Evolutionary conservation across 2,888 invertebrate genomes (phyloP).

Genomic region (Chrysodeixis includens): DNA sequence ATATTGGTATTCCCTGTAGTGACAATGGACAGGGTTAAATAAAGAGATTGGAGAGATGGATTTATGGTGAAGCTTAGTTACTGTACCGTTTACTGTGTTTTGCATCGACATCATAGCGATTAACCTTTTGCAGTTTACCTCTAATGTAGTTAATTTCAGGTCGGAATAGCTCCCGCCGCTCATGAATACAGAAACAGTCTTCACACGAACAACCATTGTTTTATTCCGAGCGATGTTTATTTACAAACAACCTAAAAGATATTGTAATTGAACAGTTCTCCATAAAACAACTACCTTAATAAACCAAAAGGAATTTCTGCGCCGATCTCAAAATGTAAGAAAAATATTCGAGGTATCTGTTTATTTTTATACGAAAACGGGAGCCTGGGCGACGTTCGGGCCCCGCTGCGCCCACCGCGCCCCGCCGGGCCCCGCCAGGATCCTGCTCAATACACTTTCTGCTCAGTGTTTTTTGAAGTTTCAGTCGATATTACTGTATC

Average conservation of each 20-base stretch:
- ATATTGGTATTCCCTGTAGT: no score
- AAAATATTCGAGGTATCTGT: constrained; percentile 40
- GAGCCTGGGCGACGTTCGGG: constrained; percentile 10
- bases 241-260: constrained; percentile 42
- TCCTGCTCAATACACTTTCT: no score
- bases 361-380: constrained; percentile 33
- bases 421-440: no score
- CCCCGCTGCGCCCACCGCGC: neutral
- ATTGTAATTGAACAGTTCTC: constrained; percentile 42
- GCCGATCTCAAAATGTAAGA: constrained; percentile 29
- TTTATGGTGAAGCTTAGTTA: no score
- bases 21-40: no score
- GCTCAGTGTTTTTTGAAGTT: no score
- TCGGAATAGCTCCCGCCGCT: constrained; percentile 10
- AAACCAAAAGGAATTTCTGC: constrained; percentile 33
- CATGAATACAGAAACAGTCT: constrained; percentile 44
- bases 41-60: no score
- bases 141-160: neutral
- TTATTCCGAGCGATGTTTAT: constrained; percentile 39
- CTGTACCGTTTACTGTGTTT: no score
- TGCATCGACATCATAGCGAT: neutral
- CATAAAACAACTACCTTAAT: constrained; percentile 30
- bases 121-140: neutral
- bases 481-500: no score
- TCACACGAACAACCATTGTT: constrained; percentile 29